Base-by-base conservation (phyloP, 2,113 vertebrate genomes). In the Egretta garzetta region DNA sequence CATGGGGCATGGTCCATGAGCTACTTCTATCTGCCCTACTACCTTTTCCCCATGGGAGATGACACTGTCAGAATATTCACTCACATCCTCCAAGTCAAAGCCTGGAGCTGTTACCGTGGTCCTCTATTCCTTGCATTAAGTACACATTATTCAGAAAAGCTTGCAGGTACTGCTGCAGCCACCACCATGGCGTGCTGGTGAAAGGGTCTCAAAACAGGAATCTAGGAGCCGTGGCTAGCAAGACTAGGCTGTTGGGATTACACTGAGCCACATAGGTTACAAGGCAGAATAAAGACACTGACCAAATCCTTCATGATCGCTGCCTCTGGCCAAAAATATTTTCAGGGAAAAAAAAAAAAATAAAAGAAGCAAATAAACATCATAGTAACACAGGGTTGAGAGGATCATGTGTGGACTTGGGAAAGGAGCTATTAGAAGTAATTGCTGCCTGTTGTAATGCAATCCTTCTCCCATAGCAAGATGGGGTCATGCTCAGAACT, bases 141-240 rank as follows among this genome's bases (percentile, higher is more conserved):
- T 30, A 68, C 5, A 12, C 5, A 22, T 18, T 20, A 56, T 55
- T 55, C 26, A 86, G 52, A 41, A 77, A 84, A 74, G 21, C 37
- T 45, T 10, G 24, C 7, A 83, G n/a, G 32, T 45, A 47, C 26
- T 76, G 24, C 39, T 2, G 5, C 12, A 32, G 32, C 37, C 27
- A 75, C 23, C 45, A 35, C 24, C 7, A 55, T 0, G 14, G 47
- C 0, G 0, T 33, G 37, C 32, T 85, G 52, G 32, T 28, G 56
- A 71, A 37, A 30, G 2, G 26, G n/a, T 79, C 43, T 55, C 28
- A 50, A 88, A 95, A 35, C 22, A 79, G 41, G 20, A 35, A 76
- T 50, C n/a, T 50, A 76, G 56, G 49, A 93, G n/a, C 37, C 35
- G 19, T 55, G 47, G 32, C 41, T 59, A 45, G n/a, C 35, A 73